These are phyloP conservation scores for Mactromeris polynyma DNA, from an alignment of 2,888 invertebrate species.

Conservation along the genomic window DNA sequence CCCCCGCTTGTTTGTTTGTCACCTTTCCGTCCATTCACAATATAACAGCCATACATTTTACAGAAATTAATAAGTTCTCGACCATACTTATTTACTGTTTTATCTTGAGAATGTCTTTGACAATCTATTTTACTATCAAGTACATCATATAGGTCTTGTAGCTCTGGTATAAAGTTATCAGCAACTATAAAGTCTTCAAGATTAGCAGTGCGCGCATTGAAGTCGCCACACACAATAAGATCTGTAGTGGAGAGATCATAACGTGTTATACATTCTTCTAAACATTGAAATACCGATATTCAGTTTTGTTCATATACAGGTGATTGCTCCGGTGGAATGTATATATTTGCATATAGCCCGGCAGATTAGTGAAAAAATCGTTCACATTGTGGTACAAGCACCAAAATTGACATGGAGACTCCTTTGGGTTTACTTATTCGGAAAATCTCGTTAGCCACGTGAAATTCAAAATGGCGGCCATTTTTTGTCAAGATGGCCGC, in stretches of 20 bases:
- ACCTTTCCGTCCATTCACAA: constrained; percentile 29
- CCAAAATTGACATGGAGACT: too few species aligned
- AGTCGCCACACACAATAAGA: constrained; percentile 17
- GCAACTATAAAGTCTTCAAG: too few species aligned
- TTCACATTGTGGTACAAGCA: too few species aligned
- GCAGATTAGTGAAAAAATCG: too few species aligned
- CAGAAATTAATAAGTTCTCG: constrained; percentile 17
- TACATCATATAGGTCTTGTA: too few species aligned
- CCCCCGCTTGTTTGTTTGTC: background rate
- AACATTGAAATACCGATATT: background rate
- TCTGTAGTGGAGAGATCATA: background rate
- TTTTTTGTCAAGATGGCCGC: too few species aligned
- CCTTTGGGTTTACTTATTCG: too few species aligned
- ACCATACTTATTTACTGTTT: constrained; percentile 23
- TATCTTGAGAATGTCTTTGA: constrained; percentile 17
- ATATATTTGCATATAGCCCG: constrained; percentile 23
- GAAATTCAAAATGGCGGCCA: too few species aligned
- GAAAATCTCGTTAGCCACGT: too few species aligned
- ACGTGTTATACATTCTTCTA: constrained; percentile 8
- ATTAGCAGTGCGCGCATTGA: constrained; percentile 16
- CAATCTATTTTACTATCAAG: constrained; percentile 19
- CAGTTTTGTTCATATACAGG: background rate
- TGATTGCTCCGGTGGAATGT: constrained; percentile 32
- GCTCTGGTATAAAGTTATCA: too few species aligned
- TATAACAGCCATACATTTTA: constrained; percentile 24